Percentiles rank a stretch among this genome's conserved stretches.
Conservation (phyloP, 2,113 vertebrate genomes). For the Sterrhoptilus dennistouni region DNA sequence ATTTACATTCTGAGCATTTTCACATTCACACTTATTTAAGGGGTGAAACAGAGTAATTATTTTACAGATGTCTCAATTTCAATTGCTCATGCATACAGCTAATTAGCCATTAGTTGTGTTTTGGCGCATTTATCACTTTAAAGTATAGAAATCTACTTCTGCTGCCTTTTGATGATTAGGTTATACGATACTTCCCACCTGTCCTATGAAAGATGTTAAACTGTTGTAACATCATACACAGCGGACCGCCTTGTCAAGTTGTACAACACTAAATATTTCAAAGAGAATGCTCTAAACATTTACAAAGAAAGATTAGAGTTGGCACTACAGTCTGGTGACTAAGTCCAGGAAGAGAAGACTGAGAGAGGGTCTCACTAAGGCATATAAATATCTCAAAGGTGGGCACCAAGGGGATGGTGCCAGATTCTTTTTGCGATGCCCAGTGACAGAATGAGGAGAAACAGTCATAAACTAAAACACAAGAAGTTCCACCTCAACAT, state of each 20-base stretch:
- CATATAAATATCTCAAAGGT: neutral
- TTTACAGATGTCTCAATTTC: neutral
- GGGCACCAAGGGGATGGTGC: accelerated
- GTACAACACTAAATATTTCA: neutral
- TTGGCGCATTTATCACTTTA: neutral
- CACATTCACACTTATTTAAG: neutral
- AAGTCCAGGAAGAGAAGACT: neutral
- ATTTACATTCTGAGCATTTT: neutral
- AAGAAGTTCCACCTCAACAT: neutral
- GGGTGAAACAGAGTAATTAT: neutral
- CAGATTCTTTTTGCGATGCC: neutral
- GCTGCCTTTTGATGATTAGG: neutral
- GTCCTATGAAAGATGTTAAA: neutral
- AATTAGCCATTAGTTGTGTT: neutral
- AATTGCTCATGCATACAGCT: neutral
- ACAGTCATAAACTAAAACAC: neutral
- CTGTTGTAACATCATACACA: neutral
- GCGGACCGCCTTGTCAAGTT: neutral
- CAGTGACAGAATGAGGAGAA: neutral
- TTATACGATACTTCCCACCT: neutral
- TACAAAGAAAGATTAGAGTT: neutral
- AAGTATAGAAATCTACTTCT: neutral
- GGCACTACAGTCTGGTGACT: neutral
- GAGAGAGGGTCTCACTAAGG: neutral
- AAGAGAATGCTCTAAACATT: neutral